A percentile compares a stretch with the other conserved stretches of the same genome.
phyloP scores from a whole-genome alignment of 2,888 invertebrate genomes.

The Athalia rosae region DNA sequence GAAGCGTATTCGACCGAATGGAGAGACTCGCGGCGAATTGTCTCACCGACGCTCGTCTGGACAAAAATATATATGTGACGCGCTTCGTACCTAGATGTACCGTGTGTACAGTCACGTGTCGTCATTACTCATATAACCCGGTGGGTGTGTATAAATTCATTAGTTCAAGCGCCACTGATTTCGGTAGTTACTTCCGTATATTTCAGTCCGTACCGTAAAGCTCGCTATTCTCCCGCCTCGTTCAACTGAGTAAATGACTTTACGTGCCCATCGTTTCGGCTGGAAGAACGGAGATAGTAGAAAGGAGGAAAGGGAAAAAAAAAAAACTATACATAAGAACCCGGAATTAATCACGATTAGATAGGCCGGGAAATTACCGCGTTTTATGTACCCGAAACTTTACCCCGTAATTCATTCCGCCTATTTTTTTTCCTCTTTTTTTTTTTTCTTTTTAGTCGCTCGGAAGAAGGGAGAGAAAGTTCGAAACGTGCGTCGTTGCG shows the following conservation, averaged over 20 bases:
- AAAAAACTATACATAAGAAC: too few relatives aligned
- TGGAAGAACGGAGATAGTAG: neutral
- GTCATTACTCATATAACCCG: neutral
- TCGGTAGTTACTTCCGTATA: neutral
- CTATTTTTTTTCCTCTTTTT: neutral
- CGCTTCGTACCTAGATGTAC: too few relatives aligned
- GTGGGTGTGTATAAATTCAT: constrained; percentile 9
- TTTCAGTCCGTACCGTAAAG: too few relatives aligned
- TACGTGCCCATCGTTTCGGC: neutral
- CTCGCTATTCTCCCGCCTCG: neutral
- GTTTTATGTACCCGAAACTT: too few relatives aligned
- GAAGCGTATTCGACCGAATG: neutral
- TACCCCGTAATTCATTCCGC: neutral
- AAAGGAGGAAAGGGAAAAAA: too few relatives aligned
- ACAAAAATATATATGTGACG: too few relatives aligned
- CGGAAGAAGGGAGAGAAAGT: neutral
- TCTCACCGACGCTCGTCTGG: neutral
- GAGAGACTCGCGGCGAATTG: neutral
- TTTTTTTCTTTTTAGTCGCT: neutral
- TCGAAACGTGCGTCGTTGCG: neutral
- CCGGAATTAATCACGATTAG: too few relatives aligned
- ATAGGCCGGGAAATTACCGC: too few relatives aligned
- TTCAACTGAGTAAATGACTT: neutral
- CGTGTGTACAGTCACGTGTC: too few relatives aligned
- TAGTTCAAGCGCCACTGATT: constrained; percentile 6